phyloP scores from a whole-genome alignment of 2,797 vertebrate genomes.

The Enteromius treurensis region DNA sequence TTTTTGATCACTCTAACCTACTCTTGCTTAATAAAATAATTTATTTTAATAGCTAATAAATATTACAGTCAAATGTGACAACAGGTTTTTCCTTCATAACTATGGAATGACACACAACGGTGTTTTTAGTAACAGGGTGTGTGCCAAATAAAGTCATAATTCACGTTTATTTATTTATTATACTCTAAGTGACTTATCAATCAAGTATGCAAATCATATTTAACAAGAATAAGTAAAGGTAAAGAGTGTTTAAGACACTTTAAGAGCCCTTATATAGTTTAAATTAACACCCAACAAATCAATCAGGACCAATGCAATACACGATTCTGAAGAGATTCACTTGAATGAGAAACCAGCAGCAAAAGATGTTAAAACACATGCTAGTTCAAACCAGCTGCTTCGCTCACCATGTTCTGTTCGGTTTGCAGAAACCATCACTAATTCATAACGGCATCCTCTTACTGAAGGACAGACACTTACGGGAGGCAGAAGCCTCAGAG shows the following conservation, averaged over 20 bases:
- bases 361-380: constrained; percentile 20
- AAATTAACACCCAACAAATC: background rate
- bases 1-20: background rate
- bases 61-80: background rate
- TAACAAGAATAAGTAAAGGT: background rate
- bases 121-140: background rate
- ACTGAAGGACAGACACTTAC: constrained; percentile 47
- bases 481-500: constrained; percentile 37
- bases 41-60: background rate
- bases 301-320: background rate
- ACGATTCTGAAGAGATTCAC: constrained; percentile 6
- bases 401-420: constrained; percentile 26
- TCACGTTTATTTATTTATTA: background rate
- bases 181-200: background rate
- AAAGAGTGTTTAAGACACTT: background rate
- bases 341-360: constrained; percentile 7
- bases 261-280: background rate
- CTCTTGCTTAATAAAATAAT: too few relatives aligned
- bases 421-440: constrained; percentile 59
- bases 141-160: background rate
- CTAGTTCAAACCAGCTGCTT: constrained; percentile 29
- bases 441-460: constrained; percentile 60
- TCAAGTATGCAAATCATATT: background rate
- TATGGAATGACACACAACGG: background rate
- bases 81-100: background rate